These are phyloP conservation scores for Yponomeuta plumbellus DNA, from an alignment of 2,888 invertebrate species.

Conservation along the genomic window DNA sequence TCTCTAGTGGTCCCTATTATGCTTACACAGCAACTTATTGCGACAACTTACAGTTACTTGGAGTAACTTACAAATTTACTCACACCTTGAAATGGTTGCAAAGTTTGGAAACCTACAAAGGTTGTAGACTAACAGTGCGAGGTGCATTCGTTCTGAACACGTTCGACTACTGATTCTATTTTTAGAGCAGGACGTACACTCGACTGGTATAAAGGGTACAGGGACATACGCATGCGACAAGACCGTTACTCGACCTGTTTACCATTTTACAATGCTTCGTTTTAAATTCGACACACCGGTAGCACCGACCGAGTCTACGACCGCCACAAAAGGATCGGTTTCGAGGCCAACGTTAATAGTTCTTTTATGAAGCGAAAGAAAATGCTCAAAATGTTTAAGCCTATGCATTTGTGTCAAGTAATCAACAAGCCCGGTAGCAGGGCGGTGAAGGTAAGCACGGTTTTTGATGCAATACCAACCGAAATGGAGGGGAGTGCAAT, in stretches of 20 bases:
- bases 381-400: not conserved
- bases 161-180: constrained; percentile 39
- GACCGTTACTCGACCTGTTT: constrained; percentile 66
- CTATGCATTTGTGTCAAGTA: constrained; percentile 6
- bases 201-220: not conserved
- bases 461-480: constrained; percentile 5
- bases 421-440: not conserved
- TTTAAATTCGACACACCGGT: constrained; percentile 65
- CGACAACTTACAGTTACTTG: not conserved
- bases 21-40: not conserved
- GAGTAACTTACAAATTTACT: not conserved
- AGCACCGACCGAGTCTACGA: constrained; percentile 43
- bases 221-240: constrained; percentile 7
- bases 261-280: constrained; percentile 62
- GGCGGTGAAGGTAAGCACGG: constrained; percentile 2
- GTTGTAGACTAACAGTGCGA: not conserved
- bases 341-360: constrained; percentile 38
- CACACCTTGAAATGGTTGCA: not conserved
- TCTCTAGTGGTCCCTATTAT: not conserved
- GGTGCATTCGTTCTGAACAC: constrained; percentile 25
- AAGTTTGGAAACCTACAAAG: constrained; percentile 1
- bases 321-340: constrained; percentile 59
- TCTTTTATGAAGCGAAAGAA: constrained; percentile 5
- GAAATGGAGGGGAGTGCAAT: not conserved
- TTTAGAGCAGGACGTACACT: not conserved